These are phyloP conservation scores for Hemiscyllium ocellatum DNA, from an alignment of 2,113 vertebrate genomes.

Conservation along the genomic window DNA sequence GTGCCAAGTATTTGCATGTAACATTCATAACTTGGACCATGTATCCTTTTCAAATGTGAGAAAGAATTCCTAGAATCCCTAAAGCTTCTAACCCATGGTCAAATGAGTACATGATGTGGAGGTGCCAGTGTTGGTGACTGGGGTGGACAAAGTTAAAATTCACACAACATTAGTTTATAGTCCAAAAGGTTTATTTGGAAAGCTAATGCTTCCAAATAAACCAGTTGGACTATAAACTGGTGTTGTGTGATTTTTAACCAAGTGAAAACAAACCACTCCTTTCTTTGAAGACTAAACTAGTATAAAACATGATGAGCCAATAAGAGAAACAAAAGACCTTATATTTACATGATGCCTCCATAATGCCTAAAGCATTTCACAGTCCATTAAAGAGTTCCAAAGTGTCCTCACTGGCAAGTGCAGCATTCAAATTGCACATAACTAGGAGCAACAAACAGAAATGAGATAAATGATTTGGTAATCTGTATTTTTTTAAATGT, in stretches of 20 bases:
- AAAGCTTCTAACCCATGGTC: background rate
- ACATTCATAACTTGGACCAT: background rate
- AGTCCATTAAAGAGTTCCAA: background rate
- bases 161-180: no score
- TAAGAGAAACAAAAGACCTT: background rate
- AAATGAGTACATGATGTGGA: background rate
- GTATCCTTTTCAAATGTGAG: background rate
- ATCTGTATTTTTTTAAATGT: background rate
- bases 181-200: no score
- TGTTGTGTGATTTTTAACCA: no score
- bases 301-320: background rate
- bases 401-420: background rate
- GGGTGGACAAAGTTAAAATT: no score
- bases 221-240: no score
- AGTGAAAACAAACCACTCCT: background rate
- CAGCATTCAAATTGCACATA: background rate
- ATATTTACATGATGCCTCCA: background rate
- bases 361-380: background rate
- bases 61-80: background rate
- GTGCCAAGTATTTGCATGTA: background rate
- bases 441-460: background rate
- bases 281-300: background rate
- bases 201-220: no score
- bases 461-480: background rate
- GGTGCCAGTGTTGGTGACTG: no score